Percentiles rank a stretch among this genome's conserved stretches.
phyloP scores from a whole-genome alignment of 64 coral and sea anemone species.

The Acropora tenuis region DNA sequence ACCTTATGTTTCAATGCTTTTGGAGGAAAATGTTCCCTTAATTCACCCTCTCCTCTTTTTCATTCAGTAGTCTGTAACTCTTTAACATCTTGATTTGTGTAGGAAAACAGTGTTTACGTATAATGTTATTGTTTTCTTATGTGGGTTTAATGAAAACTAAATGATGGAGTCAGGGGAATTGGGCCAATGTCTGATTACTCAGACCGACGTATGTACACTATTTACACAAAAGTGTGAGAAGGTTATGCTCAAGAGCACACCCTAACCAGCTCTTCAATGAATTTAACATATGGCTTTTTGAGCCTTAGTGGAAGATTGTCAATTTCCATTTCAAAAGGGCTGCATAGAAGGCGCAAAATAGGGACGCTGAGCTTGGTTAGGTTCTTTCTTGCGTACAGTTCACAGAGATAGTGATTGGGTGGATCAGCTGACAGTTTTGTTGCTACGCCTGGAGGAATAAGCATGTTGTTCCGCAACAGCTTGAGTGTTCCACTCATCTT shows the following conservation, averaged over 20 bases:
- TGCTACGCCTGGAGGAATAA: neutral
- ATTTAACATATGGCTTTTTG: slow-evolving; percentile 21
- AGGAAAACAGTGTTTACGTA: too few relatives aligned
- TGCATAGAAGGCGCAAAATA: slow-evolving; percentile 24
- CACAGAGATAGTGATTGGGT: slow-evolving; percentile 24
- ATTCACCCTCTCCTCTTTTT: too few relatives aligned
- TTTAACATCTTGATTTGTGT: too few relatives aligned
- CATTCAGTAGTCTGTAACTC: too few relatives aligned
- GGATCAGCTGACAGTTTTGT: slow-evolving; percentile 35
- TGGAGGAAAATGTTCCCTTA: too few relatives aligned
- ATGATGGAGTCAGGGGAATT: too few relatives aligned
- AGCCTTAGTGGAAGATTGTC: slow-evolving; percentile 1
- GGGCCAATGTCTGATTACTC: too few relatives aligned
- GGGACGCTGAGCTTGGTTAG: slow-evolving; percentile 36
- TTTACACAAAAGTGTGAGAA: neutral
- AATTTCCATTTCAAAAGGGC: neutral
- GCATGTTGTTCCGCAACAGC: neutral
- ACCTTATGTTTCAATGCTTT: too few relatives aligned
- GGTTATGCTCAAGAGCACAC: slow-evolving; percentile 1
- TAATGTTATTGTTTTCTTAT: too few relatives aligned
- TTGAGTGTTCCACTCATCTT: slow-evolving; percentile 20
- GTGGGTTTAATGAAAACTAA: too few relatives aligned
- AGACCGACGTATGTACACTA: neutral
- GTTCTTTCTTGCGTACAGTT: neutral
- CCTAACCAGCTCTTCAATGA: slow-evolving; percentile 1